Conservation (phyloP, 64 coral and sea anemone genomes). For the Dendronephthya gigantea region DNA sequence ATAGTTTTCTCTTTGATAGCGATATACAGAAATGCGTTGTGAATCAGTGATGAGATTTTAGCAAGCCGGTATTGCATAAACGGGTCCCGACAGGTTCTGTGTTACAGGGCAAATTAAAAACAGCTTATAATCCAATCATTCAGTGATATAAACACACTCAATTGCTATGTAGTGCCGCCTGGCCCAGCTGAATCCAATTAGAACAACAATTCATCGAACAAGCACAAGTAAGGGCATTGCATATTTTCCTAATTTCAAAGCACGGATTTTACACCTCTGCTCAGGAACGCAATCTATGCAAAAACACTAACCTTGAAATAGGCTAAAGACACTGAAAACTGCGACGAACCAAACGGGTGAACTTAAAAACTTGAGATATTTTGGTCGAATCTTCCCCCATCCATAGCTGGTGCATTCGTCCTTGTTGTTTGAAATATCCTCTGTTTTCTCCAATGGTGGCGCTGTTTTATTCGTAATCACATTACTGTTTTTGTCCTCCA, state of each 20-base stretch:
- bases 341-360: constrained; percentile 47
- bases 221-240: too few species aligned
- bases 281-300: neutral
- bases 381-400: constrained; percentile 51
- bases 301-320: neutral
- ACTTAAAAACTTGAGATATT: constrained; percentile 51
- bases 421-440: neutral
- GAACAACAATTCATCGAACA: too few species aligned
- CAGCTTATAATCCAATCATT: too few species aligned
- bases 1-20: too few species aligned
- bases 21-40: too few species aligned
- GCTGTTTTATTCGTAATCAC: neutral
- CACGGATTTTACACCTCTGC: neutral
- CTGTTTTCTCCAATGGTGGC: neutral
- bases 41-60: too few species aligned
- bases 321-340: constrained; percentile 1
- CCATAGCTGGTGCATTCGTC: constrained; percentile 30
- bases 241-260: neutral
- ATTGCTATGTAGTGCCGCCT: too few species aligned
- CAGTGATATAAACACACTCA: too few species aligned
- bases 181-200: too few species aligned
- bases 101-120: too few species aligned
- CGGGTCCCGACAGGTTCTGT: too few species aligned
- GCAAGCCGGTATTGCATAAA: too few species aligned
- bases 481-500: neutral